These are phyloP conservation scores for Columba guinea DNA, from an alignment of 2,797 vertebrate species.

Conservation along the genomic window DNA sequence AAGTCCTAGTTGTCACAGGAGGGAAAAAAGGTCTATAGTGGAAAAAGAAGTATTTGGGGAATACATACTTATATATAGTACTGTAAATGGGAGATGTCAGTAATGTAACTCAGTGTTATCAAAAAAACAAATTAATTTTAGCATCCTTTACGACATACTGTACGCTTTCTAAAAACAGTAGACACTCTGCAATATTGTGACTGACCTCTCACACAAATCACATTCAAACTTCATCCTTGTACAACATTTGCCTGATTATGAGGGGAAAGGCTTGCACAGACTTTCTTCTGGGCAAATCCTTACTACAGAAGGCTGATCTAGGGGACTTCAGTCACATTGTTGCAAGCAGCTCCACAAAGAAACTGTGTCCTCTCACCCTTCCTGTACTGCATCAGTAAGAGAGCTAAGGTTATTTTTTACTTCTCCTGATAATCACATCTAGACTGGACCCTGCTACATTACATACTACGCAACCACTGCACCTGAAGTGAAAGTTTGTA, in stretches of 20 bases:
- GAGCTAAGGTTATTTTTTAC: neutral
- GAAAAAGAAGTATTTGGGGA: neutral
- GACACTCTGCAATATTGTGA: neutral
- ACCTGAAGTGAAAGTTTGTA: neutral
- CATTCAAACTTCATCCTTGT: neutral
- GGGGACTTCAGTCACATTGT: neutral
- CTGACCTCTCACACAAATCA: neutral
- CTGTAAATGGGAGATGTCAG: neutral
- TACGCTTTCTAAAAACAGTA: neutral
- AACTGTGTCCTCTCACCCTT: neutral
- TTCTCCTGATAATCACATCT: neutral
- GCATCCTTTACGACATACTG: neutral
- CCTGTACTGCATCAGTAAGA: neutral
- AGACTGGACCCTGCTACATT: neutral
- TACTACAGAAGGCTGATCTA: neutral
- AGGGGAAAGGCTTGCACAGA: fast-evolving
- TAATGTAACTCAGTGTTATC: neutral
- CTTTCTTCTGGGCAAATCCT: neutral
- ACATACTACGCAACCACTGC: neutral
- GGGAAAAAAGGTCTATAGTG: fast-evolving
- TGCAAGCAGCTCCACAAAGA: neutral
- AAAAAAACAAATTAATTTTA: neutral
- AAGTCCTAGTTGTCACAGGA: neutral
- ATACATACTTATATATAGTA: neutral
- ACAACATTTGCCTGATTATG: fast-evolving